Evolutionary conservation across 2,113 vertebrate genomes (phyloP).

Genomic region (Abramis brama): DNA sequence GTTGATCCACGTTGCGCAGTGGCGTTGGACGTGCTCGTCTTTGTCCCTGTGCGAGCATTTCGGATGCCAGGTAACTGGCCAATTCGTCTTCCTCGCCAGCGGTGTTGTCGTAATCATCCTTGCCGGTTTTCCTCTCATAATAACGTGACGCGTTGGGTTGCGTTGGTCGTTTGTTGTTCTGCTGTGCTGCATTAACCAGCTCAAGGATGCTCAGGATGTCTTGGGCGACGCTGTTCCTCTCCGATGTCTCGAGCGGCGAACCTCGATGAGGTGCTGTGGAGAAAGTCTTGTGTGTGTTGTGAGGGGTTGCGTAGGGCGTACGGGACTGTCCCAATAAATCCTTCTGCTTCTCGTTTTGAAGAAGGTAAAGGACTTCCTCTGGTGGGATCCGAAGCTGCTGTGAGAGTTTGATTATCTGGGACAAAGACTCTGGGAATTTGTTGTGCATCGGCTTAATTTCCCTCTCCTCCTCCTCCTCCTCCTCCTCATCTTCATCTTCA

Average conservation of each 20-base stretch:
- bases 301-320: constrained; percentile 72
- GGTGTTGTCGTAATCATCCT: constrained; percentile 78
- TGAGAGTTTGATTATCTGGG: constrained; percentile 87
- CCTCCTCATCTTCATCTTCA: constrained; percentile 54
- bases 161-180: constrained; percentile 71
- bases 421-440: constrained; percentile 81
- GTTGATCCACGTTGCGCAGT: constrained; percentile 64
- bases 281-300: constrained; percentile 73
- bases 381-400: constrained; percentile 91
- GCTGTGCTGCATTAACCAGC: constrained; percentile 71
- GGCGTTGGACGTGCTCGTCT: constrained; percentile 68
- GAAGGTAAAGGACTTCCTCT: constrained; percentile 87
- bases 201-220: constrained; percentile 88
- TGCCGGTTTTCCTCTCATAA: constrained; percentile 68
- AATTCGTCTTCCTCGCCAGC: constrained; percentile 81
- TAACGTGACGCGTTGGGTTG: constrained; percentile 74
- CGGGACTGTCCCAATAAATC: constrained; percentile 65
- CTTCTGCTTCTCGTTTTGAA: constrained; percentile 76
- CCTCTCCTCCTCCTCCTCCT: constrained; percentile 70
- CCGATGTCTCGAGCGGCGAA: constrained; percentile 58
- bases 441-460: constrained; percentile 73
- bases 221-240: constrained; percentile 75
- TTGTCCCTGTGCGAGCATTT: constrained; percentile 78
- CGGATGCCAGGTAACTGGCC: constrained; percentile 82
- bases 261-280: constrained; percentile 72